A percentile compares a stretch with the other conserved stretches of the same genome.
Evolutionary conservation across 2,888 invertebrate species (phyloP).

Genomic region (Altica lythri): DNA sequence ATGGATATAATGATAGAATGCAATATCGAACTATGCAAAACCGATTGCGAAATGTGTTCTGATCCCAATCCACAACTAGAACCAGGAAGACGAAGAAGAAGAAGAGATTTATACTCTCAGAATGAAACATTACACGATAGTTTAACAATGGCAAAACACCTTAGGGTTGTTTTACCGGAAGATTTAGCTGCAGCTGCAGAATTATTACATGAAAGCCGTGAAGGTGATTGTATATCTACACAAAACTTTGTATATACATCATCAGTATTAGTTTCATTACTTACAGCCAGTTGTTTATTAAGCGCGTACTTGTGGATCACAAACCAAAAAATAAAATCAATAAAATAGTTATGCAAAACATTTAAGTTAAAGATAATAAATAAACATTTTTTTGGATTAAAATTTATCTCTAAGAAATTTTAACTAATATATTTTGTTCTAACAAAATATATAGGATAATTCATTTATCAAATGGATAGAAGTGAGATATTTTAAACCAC

Average conservation of each 20-base stretch:
- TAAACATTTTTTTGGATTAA: no score
- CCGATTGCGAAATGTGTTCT: slow-evolving; percentile 75
- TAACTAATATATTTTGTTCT: no score
- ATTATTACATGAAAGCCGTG: slow-evolving; percentile 48
- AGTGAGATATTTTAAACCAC: no score
- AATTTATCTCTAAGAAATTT: no score
- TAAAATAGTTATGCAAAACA: slow-evolving; percentile 1
- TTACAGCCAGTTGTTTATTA: slow-evolving; percentile 63
- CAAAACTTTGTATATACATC: slow-evolving; percentile 68
- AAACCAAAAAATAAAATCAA: slow-evolving; percentile 37
- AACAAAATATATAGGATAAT: no score
- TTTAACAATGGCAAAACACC: slow-evolving; percentile 67
- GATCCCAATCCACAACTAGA: slow-evolving; percentile 66
- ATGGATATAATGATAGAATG: slow-evolving; percentile 84
- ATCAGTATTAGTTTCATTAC: slow-evolving; percentile 63
- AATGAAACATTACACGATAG: slow-evolving; percentile 64
- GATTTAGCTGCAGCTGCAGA: slow-evolving; percentile 58
- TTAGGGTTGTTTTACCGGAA: slow-evolving; percentile 71
- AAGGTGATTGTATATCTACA: slow-evolving; percentile 68
- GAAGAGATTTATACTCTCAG: slow-evolving; percentile 57
- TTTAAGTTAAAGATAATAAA: no score
- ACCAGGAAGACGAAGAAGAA: slow-evolving; percentile 57
- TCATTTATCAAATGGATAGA: no score
- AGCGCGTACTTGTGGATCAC: slow-evolving; percentile 62
- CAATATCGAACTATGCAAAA: slow-evolving; percentile 81